Percentiles rank a stretch among this genome's conserved stretches.
Evolutionary conservation across 2,113 vertebrate genomes (phyloP).

Genomic region (Paratilapia polleni): DNA sequence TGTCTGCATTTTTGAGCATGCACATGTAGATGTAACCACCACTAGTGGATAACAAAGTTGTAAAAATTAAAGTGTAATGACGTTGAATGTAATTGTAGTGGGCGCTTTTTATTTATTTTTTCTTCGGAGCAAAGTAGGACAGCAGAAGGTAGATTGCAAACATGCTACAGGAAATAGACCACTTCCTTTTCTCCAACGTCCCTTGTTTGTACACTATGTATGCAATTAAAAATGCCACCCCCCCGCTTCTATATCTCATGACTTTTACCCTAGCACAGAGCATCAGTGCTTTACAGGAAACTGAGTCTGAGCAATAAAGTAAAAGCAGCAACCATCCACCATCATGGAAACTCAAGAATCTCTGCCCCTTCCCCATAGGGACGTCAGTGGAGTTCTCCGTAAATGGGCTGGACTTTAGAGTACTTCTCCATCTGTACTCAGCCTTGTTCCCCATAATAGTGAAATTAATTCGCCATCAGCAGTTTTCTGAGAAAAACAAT

Average conservation of each 20-base stretch:
- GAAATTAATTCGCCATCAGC: slow-evolving; percentile 39
- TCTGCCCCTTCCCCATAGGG: neutral
- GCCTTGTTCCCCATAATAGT: slow-evolving; percentile 34
- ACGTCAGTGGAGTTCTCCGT: neutral
- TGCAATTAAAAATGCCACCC: rapidly evolving
- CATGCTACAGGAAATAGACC: slow-evolving; percentile 27
- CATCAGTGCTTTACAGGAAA: neutral
- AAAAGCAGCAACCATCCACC: neutral
- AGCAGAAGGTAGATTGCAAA: neutral
- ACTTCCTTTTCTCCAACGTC: slow-evolving; percentile 25
- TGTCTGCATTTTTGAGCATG: neutral
- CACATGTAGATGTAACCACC: neutral
- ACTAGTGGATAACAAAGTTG: neutral
- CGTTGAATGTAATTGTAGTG: neutral
- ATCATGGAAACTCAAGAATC: neutral
- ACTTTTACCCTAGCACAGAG: neutral
- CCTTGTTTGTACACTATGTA: neutral
- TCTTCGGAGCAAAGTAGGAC: neutral
- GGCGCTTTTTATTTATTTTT: neutral
- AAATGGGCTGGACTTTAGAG: neutral
- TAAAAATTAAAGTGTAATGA: neutral
- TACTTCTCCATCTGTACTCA: slow-evolving; percentile 41
- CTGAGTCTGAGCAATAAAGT: neutral
- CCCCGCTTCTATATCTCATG: neutral
- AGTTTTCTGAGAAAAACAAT: slow-evolving; percentile 18